These are phyloP conservation scores for Trachymyrmex cornetzi DNA, from an alignment of 1,140 invertebrate genomes.

Conservation along the genomic window DNA sequence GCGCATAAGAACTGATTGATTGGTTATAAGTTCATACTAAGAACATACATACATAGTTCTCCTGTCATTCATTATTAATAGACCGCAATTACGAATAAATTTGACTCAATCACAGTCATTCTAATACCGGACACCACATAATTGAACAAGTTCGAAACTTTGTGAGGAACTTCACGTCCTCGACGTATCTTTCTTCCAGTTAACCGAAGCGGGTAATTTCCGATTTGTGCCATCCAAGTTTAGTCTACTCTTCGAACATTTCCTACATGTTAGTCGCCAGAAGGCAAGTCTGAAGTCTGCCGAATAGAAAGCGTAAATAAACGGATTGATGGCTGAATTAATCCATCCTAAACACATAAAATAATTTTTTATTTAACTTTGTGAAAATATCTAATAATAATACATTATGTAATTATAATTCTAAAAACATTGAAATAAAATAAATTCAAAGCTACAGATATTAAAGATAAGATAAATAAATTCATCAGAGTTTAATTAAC, in stretches of 20 bases:
- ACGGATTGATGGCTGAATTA: constrained; percentile 96
- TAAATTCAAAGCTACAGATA: not conserved
- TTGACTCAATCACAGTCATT: constrained; percentile 34
- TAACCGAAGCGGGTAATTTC: constrained; percentile 68
- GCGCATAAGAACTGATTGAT: constrained; percentile 4
- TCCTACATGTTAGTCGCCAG: constrained; percentile 90
- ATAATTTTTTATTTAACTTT: not conserved
- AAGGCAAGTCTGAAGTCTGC: constrained; percentile 94
- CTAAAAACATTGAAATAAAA: not conserved
- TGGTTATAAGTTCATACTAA: not conserved
- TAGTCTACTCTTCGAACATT: constrained; percentile 76
- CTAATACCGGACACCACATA: constrained; percentile 24
- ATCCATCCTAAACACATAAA: constrained; percentile 89
- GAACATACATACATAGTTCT: not conserved
- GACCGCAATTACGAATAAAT: constrained; percentile 15
- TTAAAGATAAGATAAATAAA: not conserved
- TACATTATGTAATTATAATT: not conserved
- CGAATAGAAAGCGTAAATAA: constrained; percentile 96
- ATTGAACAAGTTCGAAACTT: constrained; percentile 51
- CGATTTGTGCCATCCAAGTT: constrained; percentile 64
- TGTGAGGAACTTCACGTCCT: constrained; percentile 69
- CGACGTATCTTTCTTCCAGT: constrained; percentile 74
- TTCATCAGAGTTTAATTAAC: not conserved
- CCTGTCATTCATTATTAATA: not conserved
- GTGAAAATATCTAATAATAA: constrained; percentile 8